Conservation (phyloP, 2,797 vertebrate species). For the Characodon lateralis region DNA sequence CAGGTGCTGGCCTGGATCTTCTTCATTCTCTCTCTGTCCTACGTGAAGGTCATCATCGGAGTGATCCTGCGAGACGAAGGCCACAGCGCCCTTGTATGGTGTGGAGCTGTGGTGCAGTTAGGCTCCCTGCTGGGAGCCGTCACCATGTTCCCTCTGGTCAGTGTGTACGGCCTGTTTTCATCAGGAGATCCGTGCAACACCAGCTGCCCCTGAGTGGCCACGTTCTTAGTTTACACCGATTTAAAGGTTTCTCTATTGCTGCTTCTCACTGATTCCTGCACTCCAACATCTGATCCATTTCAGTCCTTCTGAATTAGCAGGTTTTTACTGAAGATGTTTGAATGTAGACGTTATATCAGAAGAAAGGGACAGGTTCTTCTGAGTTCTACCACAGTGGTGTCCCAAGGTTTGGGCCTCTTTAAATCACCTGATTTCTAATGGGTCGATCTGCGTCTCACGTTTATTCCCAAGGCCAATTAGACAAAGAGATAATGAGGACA, state of each 20-base stretch:
- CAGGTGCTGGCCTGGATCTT: conserved; percentile 85
- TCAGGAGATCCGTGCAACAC: conserved; percentile 84
- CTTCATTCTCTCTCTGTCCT: conserved; percentile 83
- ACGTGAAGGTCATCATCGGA: conserved; percentile 87
- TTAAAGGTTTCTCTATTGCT: too few species aligned
- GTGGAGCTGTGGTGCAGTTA: conserved; percentile 86
- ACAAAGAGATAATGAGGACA: too few species aligned
- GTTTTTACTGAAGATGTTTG: background rate
- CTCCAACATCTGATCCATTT: background rate
- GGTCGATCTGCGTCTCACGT: too few species aligned
- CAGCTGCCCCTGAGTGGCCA: conserved; percentile 64
- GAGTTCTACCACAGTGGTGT: too few species aligned
- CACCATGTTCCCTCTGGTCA: conserved; percentile 85
- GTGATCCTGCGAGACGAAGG: conserved; percentile 85
- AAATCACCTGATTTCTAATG: too few species aligned
- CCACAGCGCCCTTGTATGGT: conserved; percentile 87
- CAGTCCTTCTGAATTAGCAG: background rate
- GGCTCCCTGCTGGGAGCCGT: conserved; percentile 86
- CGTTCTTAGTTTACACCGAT: background rate
- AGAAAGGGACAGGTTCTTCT: too few species aligned
- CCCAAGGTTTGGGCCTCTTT: too few species aligned
- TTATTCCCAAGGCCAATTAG: too few species aligned
- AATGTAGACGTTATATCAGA: too few species aligned
- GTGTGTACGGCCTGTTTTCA: conserved; percentile 76
- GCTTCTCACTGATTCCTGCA: too few species aligned